Evolutionary conservation across 2,113 vertebrate genomes (phyloP), one percentile per base, ranked within the genome.

Genomic region (Kryptolebias marmoratus): DNA sequence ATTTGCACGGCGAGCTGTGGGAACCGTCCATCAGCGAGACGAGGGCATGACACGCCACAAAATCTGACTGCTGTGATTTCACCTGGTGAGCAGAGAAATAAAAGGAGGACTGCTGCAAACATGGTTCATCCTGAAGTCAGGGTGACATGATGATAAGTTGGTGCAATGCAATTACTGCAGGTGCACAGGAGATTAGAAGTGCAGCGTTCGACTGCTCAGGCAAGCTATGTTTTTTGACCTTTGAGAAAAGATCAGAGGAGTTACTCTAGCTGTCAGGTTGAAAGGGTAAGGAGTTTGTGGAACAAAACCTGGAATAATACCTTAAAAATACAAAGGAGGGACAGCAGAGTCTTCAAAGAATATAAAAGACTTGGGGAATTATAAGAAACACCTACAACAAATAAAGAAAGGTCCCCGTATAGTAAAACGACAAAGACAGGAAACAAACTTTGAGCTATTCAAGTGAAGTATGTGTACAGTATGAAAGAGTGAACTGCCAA

Each of bases 1-100:
- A 75, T 59, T 31, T 65, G 32, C 69, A 77, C 14, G 64, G 36
- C 75, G 81, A 61, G 44, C 62, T 66, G 57, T 60, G 68, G 49
- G 68, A 55, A 12, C 61, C 58, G 48, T 67, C 77, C 62, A 55
- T 45, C 5, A 28, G 62, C 31, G 22, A 68, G 64, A 76, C 22
- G 36, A 69, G 79, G 73, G 32, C 73, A 48, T 4, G 50, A 73
- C 64, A 71, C 6, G 44, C 60, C 56, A 45, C 69, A 55, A 32
- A 71, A 28, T 36, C 68, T 30, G 77, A 77, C 73, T 65, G 59
- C 64, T 42, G 30, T 4, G 0, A 11, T 39, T 64, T 78, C 42
- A 60, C 54, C 27, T 4, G 67, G 70, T 59, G 60, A 65, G 62
- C 45, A 30, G 11, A 64, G 69, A 61, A 64, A 55, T 31, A 45